Conservation (phyloP, 1,140 invertebrate genomes). For the Drosophila tani region DNA sequence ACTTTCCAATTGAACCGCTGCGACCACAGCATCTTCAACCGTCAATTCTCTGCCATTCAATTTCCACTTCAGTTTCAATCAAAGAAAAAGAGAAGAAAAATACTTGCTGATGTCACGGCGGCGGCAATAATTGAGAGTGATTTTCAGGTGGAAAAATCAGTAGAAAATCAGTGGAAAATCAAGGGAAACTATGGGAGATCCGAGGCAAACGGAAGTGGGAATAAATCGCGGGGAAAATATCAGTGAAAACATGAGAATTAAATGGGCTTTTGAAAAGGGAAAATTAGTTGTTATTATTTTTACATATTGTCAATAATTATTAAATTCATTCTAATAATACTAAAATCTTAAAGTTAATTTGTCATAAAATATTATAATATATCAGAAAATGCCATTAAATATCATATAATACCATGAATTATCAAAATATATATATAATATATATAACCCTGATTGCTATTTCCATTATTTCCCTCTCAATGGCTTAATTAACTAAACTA, state of each 20-base stretch:
- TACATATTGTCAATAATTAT: neutral
- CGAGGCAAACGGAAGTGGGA: slow-evolving; percentile 7
- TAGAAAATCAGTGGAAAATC: slow-evolving; percentile 14
- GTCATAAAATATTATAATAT: too few species aligned
- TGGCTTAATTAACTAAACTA: slow-evolving; percentile 1
- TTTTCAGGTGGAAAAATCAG: slow-evolving; percentile 13
- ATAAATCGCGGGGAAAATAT: slow-evolving; percentile 10
- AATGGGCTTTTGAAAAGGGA: neutral
- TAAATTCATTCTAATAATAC: too few species aligned
- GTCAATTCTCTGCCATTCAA: slow-evolving; percentile 12
- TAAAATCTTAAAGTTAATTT: too few species aligned
- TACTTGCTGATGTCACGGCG: slow-evolving; percentile 56
- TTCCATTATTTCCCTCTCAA: neutral
- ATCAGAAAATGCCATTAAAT: neutral
- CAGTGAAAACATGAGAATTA: slow-evolving; percentile 10
- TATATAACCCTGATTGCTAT: neutral
- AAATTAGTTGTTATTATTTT: neutral
- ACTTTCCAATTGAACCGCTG: slow-evolving; percentile 68
- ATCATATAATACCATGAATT: neutral
- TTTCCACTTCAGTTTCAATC: slow-evolving; percentile 30
- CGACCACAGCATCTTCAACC: slow-evolving; percentile 38
- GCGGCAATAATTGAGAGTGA: slow-evolving; percentile 43
- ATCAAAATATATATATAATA: too few species aligned
- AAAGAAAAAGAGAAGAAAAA: neutral
- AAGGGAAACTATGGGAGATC: neutral